These are phyloP conservation scores for Ariolimax columbianus DNA, from an alignment of 2,888 invertebrate genomes.

Conservation along the genomic window DNA sequence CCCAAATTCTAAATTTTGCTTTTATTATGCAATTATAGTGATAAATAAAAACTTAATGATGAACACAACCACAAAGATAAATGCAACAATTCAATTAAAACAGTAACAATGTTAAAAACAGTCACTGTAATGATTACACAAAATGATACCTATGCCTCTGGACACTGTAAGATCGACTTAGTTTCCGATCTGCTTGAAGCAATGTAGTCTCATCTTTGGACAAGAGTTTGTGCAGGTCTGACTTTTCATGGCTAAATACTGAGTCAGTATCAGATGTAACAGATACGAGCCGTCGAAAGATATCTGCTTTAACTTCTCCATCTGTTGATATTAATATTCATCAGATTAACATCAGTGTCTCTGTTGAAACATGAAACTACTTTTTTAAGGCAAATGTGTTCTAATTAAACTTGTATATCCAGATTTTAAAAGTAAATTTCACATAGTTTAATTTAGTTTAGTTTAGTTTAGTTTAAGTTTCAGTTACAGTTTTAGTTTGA, in stretches of 20 bases:
- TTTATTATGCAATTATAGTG: too few species aligned
- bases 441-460: too few species aligned
- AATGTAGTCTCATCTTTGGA: neutral
- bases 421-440: too few species aligned
- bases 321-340: constrained; percentile 31
- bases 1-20: too few species aligned
- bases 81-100: neutral
- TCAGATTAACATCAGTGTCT: neutral
- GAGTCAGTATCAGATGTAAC: constrained; percentile 43
- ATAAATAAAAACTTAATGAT: too few species aligned
- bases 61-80: neutral
- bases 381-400: neutral
- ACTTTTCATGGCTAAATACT: neutral
- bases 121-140: neutral
- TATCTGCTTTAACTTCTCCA: constrained; percentile 30
- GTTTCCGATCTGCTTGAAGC: neutral
- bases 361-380: neutral
- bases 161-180: neutral
- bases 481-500: too few species aligned
- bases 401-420: neutral
- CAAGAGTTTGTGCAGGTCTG: neutral
- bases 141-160: neutral
- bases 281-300: constrained; percentile 33
- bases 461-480: too few species aligned
- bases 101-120: neutral